These are phyloP conservation scores for Psittacula echo DNA, from an alignment of 2,797 vertebrate genomes.

Conservation along the genomic window DNA sequence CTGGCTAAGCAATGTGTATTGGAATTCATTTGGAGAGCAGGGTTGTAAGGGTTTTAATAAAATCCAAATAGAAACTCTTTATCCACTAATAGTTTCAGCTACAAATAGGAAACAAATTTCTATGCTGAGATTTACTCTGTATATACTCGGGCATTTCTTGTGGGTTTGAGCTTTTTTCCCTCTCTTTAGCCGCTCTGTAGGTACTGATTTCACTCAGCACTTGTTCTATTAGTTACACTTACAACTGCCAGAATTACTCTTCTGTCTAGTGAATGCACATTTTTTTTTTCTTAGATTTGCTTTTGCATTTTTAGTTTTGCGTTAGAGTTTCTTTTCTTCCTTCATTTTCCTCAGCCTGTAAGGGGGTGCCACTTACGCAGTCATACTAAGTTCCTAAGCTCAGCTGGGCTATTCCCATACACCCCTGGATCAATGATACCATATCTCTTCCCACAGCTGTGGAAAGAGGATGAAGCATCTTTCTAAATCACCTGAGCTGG, in stretches of 20 bases:
- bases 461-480: neutral
- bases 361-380: fast-evolving
- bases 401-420: neutral
- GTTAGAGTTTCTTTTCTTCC: neutral
- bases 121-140: conserved; percentile 35
- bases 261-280: neutral
- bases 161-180: neutral
- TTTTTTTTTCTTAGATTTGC: neutral
- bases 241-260: neutral
- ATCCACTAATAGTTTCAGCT: conserved; percentile 39
- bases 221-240: conserved; percentile 2
- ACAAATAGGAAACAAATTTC: conserved; percentile 55
- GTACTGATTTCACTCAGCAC: neutral
- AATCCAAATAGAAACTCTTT: conserved; percentile 45
- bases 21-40: neutral
- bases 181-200: neutral
- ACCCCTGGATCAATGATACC: no score
- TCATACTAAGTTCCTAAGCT: neutral
- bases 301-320: neutral
- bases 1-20: neutral
- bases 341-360: neutral
- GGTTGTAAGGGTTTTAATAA: neutral
- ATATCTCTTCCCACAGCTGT: neutral
- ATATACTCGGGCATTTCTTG: neutral
- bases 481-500: neutral